phyloP scores from a whole-genome alignment of 2,888 invertebrate genomes.

The Aplocera efformata region DNA sequence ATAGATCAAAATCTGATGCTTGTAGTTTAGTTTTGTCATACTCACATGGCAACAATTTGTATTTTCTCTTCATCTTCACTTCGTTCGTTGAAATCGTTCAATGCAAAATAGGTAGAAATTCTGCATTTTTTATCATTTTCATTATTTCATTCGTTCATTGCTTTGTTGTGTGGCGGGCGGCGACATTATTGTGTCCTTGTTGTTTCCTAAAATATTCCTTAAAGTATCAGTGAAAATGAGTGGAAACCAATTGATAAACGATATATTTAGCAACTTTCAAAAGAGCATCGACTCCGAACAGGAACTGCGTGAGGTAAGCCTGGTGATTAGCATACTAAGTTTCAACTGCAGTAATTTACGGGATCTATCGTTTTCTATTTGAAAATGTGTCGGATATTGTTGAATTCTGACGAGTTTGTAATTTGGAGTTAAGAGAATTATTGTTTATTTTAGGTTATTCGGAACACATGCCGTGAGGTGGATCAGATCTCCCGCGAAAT shows the following conservation, averaged over 20 bases:
- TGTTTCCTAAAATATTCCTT: too few species aligned
- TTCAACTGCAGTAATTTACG: background rate
- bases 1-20: too few species aligned
- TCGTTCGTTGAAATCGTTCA: too few species aligned
- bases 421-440: background rate
- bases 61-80: too few species aligned
- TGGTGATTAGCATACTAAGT: conserved; percentile 11
- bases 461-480: conserved; percentile 85
- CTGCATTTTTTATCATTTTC: too few species aligned
- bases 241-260: conserved; percentile 15
- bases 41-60: too few species aligned
- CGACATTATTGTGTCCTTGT: too few species aligned
- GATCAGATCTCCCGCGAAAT: conserved; percentile 90
- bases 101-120: too few species aligned
- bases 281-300: conserved; percentile 88
- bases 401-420: background rate
- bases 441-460: conserved; percentile 79
- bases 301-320: conserved; percentile 90
- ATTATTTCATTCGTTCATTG: too few species aligned
- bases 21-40: too few species aligned
- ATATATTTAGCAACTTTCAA: conserved; percentile 84
- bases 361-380: too few species aligned
- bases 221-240: conserved; percentile 16
- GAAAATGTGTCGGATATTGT: background rate
- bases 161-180: too few species aligned